phyloP scores from a whole-genome alignment of 2,113 vertebrate species.

The Psilopogon haemacephalus region DNA sequence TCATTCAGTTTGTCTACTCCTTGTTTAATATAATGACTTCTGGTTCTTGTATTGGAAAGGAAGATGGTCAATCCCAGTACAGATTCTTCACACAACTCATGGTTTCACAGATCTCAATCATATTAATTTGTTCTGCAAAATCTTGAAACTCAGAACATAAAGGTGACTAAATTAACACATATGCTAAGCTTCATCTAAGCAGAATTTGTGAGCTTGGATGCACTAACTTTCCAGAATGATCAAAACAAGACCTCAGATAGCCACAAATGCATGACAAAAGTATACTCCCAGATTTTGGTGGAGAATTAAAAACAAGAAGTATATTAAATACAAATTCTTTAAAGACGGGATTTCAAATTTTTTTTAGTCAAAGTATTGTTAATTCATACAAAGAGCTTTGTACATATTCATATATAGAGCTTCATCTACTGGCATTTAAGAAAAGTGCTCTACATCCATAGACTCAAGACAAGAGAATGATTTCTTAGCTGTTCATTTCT shows the following conservation, averaged over 20 bases:
- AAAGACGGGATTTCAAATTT: background rate
- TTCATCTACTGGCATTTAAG: background rate
- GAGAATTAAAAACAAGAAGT: background rate
- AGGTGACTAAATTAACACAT: background rate
- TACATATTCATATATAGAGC: background rate
- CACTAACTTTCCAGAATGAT: background rate
- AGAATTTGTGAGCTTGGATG: background rate
- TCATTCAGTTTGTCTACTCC: background rate
- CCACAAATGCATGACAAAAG: background rate
- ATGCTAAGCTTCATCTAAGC: background rate
- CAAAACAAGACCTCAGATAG: background rate
- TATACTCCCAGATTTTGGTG: background rate
- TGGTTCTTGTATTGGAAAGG: background rate
- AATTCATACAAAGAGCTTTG: background rate
- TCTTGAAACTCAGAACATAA: background rate
- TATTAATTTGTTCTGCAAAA: background rate
- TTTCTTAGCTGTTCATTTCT: background rate
- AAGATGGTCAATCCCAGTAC: background rate
- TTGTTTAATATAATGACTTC: background rate
- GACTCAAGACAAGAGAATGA: background rate
- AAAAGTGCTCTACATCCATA: background rate
- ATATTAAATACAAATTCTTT: background rate
- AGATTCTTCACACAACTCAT: background rate
- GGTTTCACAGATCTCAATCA: background rate
- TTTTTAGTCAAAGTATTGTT: background rate